These are phyloP conservation scores for Drosophila sp. DNA, from an alignment of 1,140 invertebrate genomes.

Conservation along the genomic window DNA sequence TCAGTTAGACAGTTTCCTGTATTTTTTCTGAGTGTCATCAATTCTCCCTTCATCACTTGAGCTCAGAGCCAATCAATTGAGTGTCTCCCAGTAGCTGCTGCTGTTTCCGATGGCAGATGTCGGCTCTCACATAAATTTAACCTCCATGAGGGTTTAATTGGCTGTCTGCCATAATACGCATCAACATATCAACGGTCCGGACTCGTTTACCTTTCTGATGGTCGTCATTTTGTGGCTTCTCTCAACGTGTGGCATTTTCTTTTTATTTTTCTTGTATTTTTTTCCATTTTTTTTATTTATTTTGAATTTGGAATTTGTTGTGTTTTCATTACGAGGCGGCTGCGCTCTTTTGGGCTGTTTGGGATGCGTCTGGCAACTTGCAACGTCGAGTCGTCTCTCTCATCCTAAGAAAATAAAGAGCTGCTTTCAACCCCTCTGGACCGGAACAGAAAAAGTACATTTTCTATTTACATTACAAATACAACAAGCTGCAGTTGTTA, in stretches of 20 bases:
- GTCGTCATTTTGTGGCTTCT: conserved; percentile 41
- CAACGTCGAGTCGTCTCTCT: conserved; percentile 27
- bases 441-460: conserved; percentile 43
- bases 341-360: conserved; percentile 5
- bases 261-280: conserved; percentile 24
- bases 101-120: conserved; percentile 44
- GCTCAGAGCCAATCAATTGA: conserved; percentile 17
- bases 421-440: conserved; percentile 44
- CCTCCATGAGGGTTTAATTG: conserved; percentile 73
- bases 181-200: conserved; percentile 38
- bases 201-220: conserved; percentile 49
- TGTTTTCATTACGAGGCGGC: conserved; percentile 68
- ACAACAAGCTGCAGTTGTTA: conserved; percentile 65
- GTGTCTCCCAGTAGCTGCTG: conserved; percentile 30
- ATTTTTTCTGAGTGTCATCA: not conserved
- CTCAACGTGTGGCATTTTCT: conserved; percentile 39
- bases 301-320: conserved; percentile 74
- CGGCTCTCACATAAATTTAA: conserved; percentile 67
- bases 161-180: conserved; percentile 60
- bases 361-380: conserved; percentile 10
- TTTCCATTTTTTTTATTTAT: conserved; percentile 73
- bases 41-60: conserved; percentile 10
- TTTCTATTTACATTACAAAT: conserved; percentile 3
- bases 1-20: not conserved
- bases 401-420: conserved; percentile 73